A percentile compares a stretch with the other conserved stretches of the same genome.
phyloP scores from a whole-genome alignment of 2,797 vertebrate species.

The Leptatherina wallacei region DNA sequence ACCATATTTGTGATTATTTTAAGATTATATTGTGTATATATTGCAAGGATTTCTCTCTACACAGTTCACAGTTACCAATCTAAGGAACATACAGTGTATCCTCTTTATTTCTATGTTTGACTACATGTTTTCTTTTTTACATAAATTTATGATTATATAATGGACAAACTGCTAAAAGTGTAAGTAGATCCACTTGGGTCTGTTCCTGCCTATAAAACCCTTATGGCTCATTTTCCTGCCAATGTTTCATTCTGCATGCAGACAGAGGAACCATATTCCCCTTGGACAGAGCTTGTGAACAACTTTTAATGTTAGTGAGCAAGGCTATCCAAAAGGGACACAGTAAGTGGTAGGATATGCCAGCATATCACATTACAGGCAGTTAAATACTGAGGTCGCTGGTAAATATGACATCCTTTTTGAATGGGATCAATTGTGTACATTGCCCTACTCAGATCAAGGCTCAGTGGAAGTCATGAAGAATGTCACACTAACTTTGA shows the following conservation, averaged over 20 bases:
- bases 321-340: conserved; percentile 46
- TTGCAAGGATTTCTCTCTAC: conserved; percentile 56
- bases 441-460: conserved; percentile 12
- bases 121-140: conserved; percentile 65
- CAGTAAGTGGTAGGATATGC: conserved; percentile 58
- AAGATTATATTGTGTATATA: conserved; percentile 52
- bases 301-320: conserved; percentile 41
- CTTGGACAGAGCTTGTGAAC: conserved; percentile 34
- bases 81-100: conserved; percentile 61
- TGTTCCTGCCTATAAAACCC: conserved; percentile 32
- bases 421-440: conserved; percentile 22
- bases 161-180: conserved; percentile 53
- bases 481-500: conserved; percentile 24
- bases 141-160: conserved; percentile 63
- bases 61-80: conserved; percentile 67
- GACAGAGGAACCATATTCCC: conserved; percentile 35
- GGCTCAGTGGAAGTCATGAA: conserved; percentile 8
- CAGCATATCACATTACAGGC: conserved; percentile 60
- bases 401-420: conserved; percentile 47
- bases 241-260: conserved; percentile 27
- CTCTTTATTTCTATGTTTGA: conserved; percentile 58
- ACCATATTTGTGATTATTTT: conserved; percentile 51
- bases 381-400: conserved; percentile 69
- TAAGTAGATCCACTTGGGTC: conserved; percentile 25
- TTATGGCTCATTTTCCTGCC: conserved; percentile 7